Conservation (phyloP, 2,888 invertebrate genomes). For the Eubasilissa splendida region DNA sequence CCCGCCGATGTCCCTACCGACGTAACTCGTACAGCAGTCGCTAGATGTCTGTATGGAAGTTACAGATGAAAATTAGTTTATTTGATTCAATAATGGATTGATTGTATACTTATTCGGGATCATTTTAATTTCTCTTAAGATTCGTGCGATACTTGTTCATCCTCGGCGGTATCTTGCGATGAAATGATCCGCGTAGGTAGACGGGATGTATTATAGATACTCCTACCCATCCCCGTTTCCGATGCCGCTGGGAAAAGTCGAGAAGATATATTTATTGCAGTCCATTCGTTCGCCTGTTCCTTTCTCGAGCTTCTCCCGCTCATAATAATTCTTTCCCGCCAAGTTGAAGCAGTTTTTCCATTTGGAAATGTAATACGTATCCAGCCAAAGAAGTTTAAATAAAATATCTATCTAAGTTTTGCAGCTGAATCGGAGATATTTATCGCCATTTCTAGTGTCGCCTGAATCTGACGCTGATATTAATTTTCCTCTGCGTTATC, state of each 20-base stretch:
- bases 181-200: too few species aligned
- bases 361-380: not conserved
- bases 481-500: too few species aligned
- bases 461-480: too few species aligned
- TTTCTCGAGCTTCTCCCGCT: conserved; percentile 4
- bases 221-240: not conserved
- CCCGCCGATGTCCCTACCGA: too few species aligned
- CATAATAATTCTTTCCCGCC: conserved; percentile 23
- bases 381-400: conserved; percentile 13
- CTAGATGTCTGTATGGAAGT: not conserved
- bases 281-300: conserved; percentile 20
- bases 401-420: not conserved
- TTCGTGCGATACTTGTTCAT: too few species aligned
- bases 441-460: not conserved
- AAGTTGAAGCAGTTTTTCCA: conserved; percentile 19
- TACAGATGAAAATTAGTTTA: not conserved
- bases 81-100: not conserved
- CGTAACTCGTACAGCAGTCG: too few species aligned
- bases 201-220: not conserved
- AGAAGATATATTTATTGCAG: conserved; percentile 31
- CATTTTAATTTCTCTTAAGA: not conserved
- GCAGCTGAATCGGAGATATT: conserved; percentile 7
- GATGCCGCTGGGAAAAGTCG: conserved; percentile 19
- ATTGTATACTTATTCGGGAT: not conserved
- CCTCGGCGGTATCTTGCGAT: too few species aligned